Conservation (phyloP, 2,888 invertebrate genomes). For the Calliscelio sp. region DNA sequence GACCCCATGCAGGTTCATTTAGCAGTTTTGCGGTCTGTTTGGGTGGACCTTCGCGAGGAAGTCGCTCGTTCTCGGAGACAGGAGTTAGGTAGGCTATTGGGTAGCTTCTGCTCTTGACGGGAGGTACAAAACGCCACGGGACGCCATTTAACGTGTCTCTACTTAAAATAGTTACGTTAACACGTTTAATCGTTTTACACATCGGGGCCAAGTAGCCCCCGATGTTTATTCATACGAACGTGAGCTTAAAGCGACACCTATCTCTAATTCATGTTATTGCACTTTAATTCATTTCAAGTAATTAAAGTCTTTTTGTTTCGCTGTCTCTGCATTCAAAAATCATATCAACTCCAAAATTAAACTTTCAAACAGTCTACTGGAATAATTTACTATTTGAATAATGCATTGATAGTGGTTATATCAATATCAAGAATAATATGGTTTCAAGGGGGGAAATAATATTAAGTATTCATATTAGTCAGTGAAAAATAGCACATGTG, state of each 20-base stretch:
- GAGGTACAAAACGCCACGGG: constrained; percentile 83
- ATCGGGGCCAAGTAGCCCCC: constrained; percentile 56
- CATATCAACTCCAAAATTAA: not conserved
- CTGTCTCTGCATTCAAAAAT: not conserved
- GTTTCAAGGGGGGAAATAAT: too few species aligned
- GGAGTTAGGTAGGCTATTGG: constrained; percentile 72
- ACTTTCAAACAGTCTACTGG: too few species aligned
- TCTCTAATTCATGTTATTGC: constrained; percentile 42
- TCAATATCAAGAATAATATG: too few species aligned
- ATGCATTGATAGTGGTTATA: too few species aligned
- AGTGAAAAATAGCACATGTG: too few species aligned
- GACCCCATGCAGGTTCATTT: constrained; percentile 75
- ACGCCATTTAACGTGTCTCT: constrained; percentile 84
- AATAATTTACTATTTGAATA: too few species aligned
- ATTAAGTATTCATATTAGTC: too few species aligned
- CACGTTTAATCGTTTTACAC: constrained; percentile 76
- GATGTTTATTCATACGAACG: constrained; percentile 54
- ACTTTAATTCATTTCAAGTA: constrained; percentile 19
- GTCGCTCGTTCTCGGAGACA: constrained; percentile 68
- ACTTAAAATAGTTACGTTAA: constrained; percentile 78
- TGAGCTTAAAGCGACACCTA: constrained; percentile 39
- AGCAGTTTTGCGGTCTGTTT: constrained; percentile 73
- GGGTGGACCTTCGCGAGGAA: constrained; percentile 72
- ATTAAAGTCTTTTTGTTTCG: constrained; percentile 7
- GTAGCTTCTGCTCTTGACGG: constrained; percentile 80